A percentile compares a stretch with the other conserved stretches of the same genome.
Conservation (phyloP, 1,140 invertebrate genomes). For the Drosophila ironensis region DNA sequence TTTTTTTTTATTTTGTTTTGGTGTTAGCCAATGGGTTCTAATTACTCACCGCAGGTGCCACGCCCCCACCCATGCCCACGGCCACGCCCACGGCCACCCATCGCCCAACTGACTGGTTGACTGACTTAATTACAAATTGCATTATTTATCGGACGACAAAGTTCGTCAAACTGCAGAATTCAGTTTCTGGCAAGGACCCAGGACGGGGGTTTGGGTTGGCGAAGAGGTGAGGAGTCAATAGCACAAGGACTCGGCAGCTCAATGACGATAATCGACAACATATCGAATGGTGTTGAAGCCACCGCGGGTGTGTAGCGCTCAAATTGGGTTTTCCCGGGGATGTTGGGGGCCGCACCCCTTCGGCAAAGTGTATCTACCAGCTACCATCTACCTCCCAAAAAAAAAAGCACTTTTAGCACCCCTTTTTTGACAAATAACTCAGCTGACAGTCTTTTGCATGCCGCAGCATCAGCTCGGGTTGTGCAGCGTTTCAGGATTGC, state of each 20-base stretch:
- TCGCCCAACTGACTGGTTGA: conserved; percentile 42
- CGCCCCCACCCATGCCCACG: neutral
- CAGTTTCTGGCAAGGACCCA: neutral
- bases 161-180: conserved; percentile 70
- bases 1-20: conserved; percentile 11
- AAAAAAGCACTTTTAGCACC: no score
- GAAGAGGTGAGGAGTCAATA: neutral
- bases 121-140: conserved; percentile 80
- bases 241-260: neutral
- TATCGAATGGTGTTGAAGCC: conserved; percentile 15
- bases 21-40: conserved; percentile 57
- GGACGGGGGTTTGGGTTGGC: neutral
- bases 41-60: conserved; percentile 49
- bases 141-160: conserved; percentile 76
- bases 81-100: neutral
- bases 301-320: neutral
- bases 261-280: conserved; percentile 6
- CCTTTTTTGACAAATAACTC: no score
- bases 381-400: no score
- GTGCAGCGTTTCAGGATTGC: no score
- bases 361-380: no score
- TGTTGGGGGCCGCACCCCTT: no score
- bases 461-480: no score
- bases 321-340: no score
- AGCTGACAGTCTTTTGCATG: no score